Percentiles rank a stretch among this genome's conserved stretches.
Conservation (phyloP, 2,113 vertebrate genomes). For the Cynoglossus semilaevis region DNA sequence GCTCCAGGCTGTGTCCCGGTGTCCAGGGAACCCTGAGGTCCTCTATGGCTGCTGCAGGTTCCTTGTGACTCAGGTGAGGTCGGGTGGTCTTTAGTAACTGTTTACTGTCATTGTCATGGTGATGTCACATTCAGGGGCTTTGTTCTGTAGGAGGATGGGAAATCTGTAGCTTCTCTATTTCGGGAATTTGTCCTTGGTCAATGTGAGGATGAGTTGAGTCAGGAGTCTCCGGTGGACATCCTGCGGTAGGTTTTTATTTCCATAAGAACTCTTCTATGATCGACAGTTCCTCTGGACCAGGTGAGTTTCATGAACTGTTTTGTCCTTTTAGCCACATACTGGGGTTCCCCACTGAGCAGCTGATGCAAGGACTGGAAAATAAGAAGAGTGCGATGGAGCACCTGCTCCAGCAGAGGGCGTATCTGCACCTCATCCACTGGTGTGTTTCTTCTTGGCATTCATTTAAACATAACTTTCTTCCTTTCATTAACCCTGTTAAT, state of each 20-base stretch:
- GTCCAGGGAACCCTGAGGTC: constrained; percentile 82
- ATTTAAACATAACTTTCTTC: too few species aligned
- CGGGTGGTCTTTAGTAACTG: not conserved
- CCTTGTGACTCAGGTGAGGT: constrained; percentile 85
- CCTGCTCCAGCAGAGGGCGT: constrained; percentile 80
- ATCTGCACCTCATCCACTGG: constrained; percentile 92
- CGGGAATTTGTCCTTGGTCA: constrained; percentile 85
- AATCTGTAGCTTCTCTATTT: constrained; percentile 80
- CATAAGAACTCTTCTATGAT: not conserved
- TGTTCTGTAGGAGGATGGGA: constrained; percentile 75
- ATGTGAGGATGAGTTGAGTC: constrained; percentile 79
- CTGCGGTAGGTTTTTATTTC: constrained; percentile 71
- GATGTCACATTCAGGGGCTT: not conserved
- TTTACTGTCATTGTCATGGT: not conserved
- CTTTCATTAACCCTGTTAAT: too few species aligned
- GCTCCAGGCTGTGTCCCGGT: constrained; percentile 81
- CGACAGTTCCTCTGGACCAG: not conserved
- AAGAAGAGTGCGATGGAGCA: constrained; percentile 81
- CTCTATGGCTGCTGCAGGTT: constrained; percentile 88
- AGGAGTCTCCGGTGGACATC: constrained; percentile 78
- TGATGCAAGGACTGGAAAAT: constrained; percentile 76
- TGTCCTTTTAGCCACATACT: constrained; percentile 79
- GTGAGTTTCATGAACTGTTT: not conserved
- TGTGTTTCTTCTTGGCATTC: constrained; percentile 39
- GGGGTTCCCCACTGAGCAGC: constrained; percentile 81